These are phyloP conservation scores for Ochlodes sylvanus DNA, from an alignment of 2,888 invertebrate species.

Conservation along the genomic window DNA sequence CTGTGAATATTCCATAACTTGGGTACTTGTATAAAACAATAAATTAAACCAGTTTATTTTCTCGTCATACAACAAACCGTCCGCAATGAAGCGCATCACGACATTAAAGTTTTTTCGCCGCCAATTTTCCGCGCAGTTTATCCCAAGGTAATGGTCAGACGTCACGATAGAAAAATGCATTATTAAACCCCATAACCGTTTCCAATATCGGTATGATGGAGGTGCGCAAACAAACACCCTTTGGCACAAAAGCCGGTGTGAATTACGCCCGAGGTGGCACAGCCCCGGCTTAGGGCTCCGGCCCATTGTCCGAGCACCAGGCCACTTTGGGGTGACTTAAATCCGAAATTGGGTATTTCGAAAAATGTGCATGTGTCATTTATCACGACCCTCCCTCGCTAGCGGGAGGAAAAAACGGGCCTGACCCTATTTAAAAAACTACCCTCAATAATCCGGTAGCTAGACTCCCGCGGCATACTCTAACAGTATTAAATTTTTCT, in stretches of 20 bases:
- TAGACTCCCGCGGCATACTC: conserved; percentile 72
- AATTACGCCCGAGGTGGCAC: conserved; percentile 69
- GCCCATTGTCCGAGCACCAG: conserved; percentile 75
- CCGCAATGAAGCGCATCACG: conserved; percentile 44
- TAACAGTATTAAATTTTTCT: conserved; percentile 83
- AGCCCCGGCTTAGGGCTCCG: conserved; percentile 49
- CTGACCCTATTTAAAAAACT: conserved; percentile 85
- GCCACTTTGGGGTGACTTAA: conserved; percentile 86
- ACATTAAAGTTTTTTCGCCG: conserved; percentile 61
- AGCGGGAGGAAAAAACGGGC: conserved; percentile 66
- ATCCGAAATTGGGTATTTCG: conserved; percentile 86
- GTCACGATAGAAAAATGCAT: conserved; percentile 74
- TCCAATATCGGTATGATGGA: conserved; percentile 59
- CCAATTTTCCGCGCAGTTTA: conserved; percentile 74
- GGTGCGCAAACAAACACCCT: conserved; percentile 65
- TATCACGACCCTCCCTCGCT: conserved; percentile 79
- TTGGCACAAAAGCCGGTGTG: conserved; percentile 66
- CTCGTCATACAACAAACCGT: conserved; percentile 25
- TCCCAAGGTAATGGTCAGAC: conserved; percentile 61
- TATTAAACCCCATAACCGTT: conserved; percentile 75
- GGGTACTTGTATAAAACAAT: not conserved
- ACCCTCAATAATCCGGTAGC: conserved; percentile 76
- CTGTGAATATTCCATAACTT: not conserved
- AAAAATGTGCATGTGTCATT: conserved; percentile 86
- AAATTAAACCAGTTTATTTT: conserved; percentile 16